Conservation (phyloP, 2,888 invertebrate genomes). For the Pristionchus japonicus region DNA sequence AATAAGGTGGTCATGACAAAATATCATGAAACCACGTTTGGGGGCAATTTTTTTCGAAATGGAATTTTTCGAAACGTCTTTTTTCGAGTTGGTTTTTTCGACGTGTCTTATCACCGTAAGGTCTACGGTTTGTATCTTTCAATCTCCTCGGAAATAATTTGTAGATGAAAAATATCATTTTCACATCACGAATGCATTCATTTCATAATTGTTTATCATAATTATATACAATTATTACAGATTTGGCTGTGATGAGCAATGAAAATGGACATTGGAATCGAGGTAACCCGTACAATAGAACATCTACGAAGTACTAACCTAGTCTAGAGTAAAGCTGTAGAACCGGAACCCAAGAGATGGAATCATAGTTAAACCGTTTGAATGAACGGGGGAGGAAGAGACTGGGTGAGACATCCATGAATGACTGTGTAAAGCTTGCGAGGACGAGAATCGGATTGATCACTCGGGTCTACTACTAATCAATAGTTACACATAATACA, state of each 20-base stretch:
- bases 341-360: conserved; percentile 29
- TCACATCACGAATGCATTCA: neutral
- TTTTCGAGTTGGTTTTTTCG: too few species aligned
- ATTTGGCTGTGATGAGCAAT: conserved; percentile 29
- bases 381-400: neutral
- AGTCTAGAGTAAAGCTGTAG: conserved; percentile 22
- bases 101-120: too few species aligned
- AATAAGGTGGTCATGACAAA: too few species aligned
- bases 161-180: too few species aligned
- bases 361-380: neutral
- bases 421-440: neutral
- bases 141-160: neutral
- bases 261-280: conserved; percentile 29
- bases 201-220: conserved; percentile 18
- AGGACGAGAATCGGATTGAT: neutral
- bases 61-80: too few species aligned
- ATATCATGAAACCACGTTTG: too few species aligned
- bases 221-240: conserved; percentile 31
- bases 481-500: conserved; percentile 25
- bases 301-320: neutral
- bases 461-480: neutral
- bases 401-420: conserved; percentile 23
- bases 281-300: neutral
- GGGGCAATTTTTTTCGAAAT: too few species aligned
- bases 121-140: neutral